These are phyloP conservation scores for Scopus umbretta DNA, from an alignment of 2,113 vertebrate genomes.

Conservation along the genomic window DNA sequence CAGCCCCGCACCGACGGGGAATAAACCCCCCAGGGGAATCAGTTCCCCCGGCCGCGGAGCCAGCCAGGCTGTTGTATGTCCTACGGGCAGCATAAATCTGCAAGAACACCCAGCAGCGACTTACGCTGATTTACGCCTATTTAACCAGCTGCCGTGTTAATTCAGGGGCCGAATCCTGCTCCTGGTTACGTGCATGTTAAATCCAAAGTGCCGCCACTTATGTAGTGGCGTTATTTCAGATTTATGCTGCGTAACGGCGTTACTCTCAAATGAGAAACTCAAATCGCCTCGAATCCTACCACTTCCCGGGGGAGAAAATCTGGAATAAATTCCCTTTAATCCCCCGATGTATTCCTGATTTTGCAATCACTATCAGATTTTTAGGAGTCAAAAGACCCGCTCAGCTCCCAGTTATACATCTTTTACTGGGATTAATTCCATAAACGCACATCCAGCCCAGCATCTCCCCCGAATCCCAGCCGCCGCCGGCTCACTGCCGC, in stretches of 20 bases:
- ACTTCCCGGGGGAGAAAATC: background rate
- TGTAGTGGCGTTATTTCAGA: fast-evolving
- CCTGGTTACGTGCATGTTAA: fast-evolving
- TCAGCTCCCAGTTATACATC: background rate
- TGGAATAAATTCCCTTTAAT: background rate
- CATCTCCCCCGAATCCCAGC: background rate
- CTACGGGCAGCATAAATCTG: background rate
- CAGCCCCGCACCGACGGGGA: background rate
- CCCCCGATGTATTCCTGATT: background rate
- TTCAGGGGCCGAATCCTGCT: background rate
- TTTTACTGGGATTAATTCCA: background rate
- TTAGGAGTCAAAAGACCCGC: background rate
- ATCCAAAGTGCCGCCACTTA: background rate
- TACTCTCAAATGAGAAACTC: background rate
- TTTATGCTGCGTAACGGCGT: fast-evolving
- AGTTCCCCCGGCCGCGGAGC: fast-evolving
- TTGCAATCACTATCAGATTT: fast-evolving
- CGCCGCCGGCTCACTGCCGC: background rate
- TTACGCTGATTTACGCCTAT: background rate
- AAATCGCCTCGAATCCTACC: fast-evolving
- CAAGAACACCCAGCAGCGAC: background rate
- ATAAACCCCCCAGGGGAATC: background rate
- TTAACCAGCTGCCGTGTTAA: background rate
- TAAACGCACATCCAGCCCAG: background rate
- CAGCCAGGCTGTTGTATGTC: background rate